Percentiles rank a stretch among this genome's conserved stretches.
Evolutionary conservation across 1,140 invertebrate species (phyloP).

Genomic region (Heliconius eleuchia): DNA sequence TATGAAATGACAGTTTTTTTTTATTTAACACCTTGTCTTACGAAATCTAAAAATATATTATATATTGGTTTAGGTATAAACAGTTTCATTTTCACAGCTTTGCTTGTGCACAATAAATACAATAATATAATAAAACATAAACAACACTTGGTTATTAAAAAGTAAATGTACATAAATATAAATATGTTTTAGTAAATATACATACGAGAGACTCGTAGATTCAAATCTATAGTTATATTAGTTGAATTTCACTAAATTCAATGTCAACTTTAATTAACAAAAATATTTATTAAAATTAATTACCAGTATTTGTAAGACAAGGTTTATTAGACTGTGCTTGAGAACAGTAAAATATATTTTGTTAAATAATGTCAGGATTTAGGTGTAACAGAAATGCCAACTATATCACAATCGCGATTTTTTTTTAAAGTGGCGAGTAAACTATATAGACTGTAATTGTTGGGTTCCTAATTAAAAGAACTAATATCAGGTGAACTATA

Average conservation of each 20-base stretch:
- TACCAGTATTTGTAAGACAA: conserved; percentile 8
- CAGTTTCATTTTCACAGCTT: conserved; percentile 26
- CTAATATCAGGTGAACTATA: too few relatives aligned
- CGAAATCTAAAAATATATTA: not conserved
- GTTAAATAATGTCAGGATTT: conserved; percentile 36
- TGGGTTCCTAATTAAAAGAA: too few relatives aligned
- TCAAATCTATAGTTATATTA: too few relatives aligned
- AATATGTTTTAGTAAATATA: too few relatives aligned
- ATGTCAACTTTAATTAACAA: too few relatives aligned
- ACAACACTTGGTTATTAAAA: too few relatives aligned
- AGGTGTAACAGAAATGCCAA: not conserved
- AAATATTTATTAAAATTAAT: not conserved
- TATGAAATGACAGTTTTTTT: not conserved
- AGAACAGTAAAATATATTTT: conserved; percentile 34
- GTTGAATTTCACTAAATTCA: too few relatives aligned
- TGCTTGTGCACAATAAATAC: conserved; percentile 24
- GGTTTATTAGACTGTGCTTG: conserved; percentile 10
- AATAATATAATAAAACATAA: not conserved
- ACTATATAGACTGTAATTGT: too few relatives aligned
- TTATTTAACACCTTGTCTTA: conserved; percentile 16
- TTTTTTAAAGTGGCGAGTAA: not conserved
- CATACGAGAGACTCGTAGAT: too few relatives aligned
- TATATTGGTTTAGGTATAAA: not conserved
- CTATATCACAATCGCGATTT: not conserved
- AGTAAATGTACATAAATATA: too few relatives aligned